Evolutionary conservation across 2,113 vertebrate genomes (phyloP).

Genomic region (Aegotheles bennettii): DNA sequence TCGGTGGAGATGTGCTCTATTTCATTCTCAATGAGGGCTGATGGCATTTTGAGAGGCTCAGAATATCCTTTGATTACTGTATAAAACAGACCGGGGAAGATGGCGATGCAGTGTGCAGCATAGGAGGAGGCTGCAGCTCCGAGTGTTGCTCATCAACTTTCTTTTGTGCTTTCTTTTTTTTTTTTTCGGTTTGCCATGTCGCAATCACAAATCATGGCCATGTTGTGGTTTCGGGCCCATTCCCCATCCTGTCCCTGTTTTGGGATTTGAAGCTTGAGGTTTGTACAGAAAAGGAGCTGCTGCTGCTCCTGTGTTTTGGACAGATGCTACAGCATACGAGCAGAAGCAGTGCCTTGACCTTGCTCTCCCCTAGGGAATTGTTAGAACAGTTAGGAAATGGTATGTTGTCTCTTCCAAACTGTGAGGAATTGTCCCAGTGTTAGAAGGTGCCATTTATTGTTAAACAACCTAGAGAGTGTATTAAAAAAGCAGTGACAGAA

Average conservation of each 20-base stretch:
- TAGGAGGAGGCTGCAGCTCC: conserved; percentile 27
- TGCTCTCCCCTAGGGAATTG: neutral
- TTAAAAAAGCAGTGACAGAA: neutral
- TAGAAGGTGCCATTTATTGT: neutral
- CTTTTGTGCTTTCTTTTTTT: conserved; percentile 51
- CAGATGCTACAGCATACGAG: neutral
- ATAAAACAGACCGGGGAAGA: conserved; percentile 52
- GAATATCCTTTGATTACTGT: conserved; percentile 80
- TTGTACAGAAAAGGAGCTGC: neutral
- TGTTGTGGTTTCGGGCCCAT: conserved; percentile 16
- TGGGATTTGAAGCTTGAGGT: neutral
- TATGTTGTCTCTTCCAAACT: neutral
- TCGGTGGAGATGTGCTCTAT: conserved; percentile 70
- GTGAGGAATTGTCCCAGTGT: neutral
- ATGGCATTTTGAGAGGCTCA: conserved; percentile 78
- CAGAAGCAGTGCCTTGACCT: neutral
- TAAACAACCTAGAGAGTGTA: neutral
- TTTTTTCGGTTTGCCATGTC: neutral
- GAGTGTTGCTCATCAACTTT: conserved; percentile 64
- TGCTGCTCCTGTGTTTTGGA: neutral
- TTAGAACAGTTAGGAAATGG: neutral
- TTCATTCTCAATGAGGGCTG: conserved; percentile 76
- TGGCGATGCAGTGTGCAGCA: neutral
- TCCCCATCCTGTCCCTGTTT: neutral
- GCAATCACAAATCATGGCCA: neutral